phyloP scores from a whole-genome alignment of 2,888 invertebrate genomes.

The Apamea anceps region DNA sequence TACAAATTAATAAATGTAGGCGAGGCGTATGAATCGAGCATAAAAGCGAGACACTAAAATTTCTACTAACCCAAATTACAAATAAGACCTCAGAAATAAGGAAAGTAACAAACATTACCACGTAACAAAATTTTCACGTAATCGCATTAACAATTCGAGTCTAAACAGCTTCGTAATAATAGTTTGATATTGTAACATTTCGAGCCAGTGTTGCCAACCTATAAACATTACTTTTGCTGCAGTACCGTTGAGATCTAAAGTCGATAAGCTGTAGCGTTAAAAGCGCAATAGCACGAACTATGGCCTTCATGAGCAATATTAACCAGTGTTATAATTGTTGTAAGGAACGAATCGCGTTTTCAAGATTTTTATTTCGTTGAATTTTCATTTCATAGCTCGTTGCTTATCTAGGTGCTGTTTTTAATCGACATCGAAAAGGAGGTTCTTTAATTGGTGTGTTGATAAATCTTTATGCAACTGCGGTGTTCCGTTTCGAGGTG shows the following conservation, averaged over 20 bases:
- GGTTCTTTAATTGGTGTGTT: not conserved
- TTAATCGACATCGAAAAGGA: conserved; percentile 36
- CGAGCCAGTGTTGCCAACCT: conserved; percentile 49
- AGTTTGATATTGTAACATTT: conserved; percentile 53
- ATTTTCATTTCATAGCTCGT: conserved; percentile 22
- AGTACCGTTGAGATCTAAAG: conserved; percentile 59
- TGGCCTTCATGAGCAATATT: conserved; percentile 63
- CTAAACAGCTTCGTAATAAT: conserved; percentile 54
- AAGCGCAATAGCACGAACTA: conserved; percentile 71
- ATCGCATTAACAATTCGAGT: conserved; percentile 38
- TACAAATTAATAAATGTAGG: not conserved
- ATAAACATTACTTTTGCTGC: conserved; percentile 68
- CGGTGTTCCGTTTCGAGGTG: not conserved
- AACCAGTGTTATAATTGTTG: conserved; percentile 66
- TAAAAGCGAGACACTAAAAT: not conserved
- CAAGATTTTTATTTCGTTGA: conserved; percentile 44
- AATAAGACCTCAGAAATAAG: conserved; percentile 25
- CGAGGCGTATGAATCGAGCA: not conserved
- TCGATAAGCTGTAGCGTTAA: conserved; percentile 69
- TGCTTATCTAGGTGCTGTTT: conserved; percentile 41
- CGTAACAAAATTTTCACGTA: conserved; percentile 41
- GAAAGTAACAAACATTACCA: conserved; percentile 29
- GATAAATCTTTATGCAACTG: not conserved
- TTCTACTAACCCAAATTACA: not conserved
- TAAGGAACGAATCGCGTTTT: conserved; percentile 60